Conservation (phyloP, 2,797 vertebrate genomes). For the Falco rusticolus region DNA sequence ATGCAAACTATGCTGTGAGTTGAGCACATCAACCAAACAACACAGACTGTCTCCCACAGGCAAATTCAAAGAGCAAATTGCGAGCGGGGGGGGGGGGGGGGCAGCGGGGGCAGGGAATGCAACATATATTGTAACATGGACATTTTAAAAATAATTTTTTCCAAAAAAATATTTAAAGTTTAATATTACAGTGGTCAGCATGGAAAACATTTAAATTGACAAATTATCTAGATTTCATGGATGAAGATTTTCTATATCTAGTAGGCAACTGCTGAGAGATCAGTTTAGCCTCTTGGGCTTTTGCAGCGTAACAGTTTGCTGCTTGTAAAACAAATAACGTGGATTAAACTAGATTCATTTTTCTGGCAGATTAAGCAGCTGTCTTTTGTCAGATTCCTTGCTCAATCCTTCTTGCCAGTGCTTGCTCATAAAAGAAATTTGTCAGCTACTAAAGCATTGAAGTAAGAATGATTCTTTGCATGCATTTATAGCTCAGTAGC, state of each 20-base stretch:
- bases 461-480: neutral
- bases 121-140: neutral
- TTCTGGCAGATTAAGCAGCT: conserved; percentile 23
- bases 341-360: conserved; percentile 36
- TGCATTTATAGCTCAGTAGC: neutral
- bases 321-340: conserved; percentile 13
- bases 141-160: neutral
- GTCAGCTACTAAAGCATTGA: neutral
- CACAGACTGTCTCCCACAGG: neutral
- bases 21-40: neutral
- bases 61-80: neutral
- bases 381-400: neutral
- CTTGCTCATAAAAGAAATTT: conserved; percentile 16
- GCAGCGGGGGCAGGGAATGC: too few relatives aligned
- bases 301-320: neutral
- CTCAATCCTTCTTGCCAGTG: neutral
- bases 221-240: neutral
- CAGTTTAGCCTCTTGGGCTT: neutral
- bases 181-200: neutral
- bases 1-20: neutral
- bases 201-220: neutral
- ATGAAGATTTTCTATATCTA: neutral
- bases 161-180: neutral
- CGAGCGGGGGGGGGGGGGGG: too few relatives aligned
- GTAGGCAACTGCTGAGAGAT: neutral